Percentiles rank a stretch among this genome's conserved stretches.
These are phyloP conservation scores for Aleiodes testaceus DNA, from an alignment of 2,888 invertebrate genomes.

Conservation along the genomic window DNA sequence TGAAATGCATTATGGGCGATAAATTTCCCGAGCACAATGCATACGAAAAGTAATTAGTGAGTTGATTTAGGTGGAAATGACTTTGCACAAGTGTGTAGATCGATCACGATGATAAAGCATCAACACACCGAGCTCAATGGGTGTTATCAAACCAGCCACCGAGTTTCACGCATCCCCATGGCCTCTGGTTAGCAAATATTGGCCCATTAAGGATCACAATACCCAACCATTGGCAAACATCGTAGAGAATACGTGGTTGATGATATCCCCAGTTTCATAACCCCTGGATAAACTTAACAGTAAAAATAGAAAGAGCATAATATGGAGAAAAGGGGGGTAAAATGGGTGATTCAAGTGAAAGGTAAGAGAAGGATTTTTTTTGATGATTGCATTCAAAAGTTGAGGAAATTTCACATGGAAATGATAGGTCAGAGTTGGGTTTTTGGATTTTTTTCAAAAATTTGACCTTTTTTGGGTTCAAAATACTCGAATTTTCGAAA, in stretches of 20 bases:
- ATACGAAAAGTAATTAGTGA: slow-evolving; percentile 14
- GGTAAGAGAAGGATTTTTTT: no score
- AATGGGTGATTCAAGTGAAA: no score
- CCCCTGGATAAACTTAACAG: slow-evolving; percentile 3
- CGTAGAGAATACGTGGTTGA: slow-evolving; percentile 32
- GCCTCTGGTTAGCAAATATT: slow-evolving; percentile 65
- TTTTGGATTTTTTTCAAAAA: no score
- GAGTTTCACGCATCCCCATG: slow-evolving; percentile 35
- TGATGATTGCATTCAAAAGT: no score
- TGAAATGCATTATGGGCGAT: not conserved
- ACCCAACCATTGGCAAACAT: slow-evolving; percentile 50
- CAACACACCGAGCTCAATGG: not conserved
- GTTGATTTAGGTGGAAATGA: slow-evolving; percentile 38
- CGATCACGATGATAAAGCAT: slow-evolving; percentile 40
- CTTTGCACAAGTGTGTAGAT: slow-evolving; percentile 30
- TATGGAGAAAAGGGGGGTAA: no score
- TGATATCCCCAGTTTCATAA: slow-evolving; percentile 21
- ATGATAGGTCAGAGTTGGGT: no score
- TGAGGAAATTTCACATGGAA: no score
- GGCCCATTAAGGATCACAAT: slow-evolving; percentile 68
- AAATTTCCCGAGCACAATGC: not conserved
- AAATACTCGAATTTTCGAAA: no score
- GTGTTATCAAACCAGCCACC: slow-evolving; percentile 38
- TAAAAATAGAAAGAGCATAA: no score
- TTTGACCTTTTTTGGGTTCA: no score